Evolutionary conservation across 2,113 vertebrate genomes (phyloP), one percentile per base, ranked within the genome.

Genomic region (Spea bombifrons): DNA sequence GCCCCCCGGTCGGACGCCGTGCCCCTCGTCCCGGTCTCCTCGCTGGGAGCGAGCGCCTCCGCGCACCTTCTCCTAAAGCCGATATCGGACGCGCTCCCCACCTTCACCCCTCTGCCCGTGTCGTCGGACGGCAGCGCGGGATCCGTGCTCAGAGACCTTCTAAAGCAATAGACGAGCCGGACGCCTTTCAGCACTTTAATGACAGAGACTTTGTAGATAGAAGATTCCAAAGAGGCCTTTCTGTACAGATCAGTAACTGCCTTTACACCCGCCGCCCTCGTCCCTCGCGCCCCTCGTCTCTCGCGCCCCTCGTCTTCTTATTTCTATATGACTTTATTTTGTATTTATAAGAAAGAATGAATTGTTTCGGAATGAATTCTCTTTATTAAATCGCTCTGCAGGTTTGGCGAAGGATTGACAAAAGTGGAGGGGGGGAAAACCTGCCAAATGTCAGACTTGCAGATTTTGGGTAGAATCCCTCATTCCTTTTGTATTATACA

Each of bases 11-110:
- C 97, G 2, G 94, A 96, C 6, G 96, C 96, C 0, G 94, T 98
- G 49, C 96, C 97, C 67, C 93, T 96, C 8, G 82, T 94, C 67
- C 89, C 87, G 53, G 84, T 92, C 3, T 80, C 85, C 2, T 88
- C 82, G 12, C 81, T 88, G 6, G 84, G 89, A 52, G 74, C 88
- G 0, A 86, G 83, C 5, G 83, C 84, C 68, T 84, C 94, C 1
- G 93, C 93, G 7, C 97, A 98, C 87, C 92, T 98, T 65, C 93
- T 98, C 69, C 93, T 99, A 94, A 99, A 98, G 86, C 94, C 97
- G 80, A 96, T 99, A 86, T 95, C 95, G 0, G 92, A 95, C 4
- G 87, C 91, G 0, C 83, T 99, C 80, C 97, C 97, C 65, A 94
- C 95, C 0, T 99, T 99, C 84, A 97, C 96, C 0, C 97, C 97